Percentiles rank a stretch among this genome's conserved stretches.
Evolutionary conservation across 2,797 vertebrate genomes (phyloP).

Genomic region (Harpagifer antarcticus): DNA sequence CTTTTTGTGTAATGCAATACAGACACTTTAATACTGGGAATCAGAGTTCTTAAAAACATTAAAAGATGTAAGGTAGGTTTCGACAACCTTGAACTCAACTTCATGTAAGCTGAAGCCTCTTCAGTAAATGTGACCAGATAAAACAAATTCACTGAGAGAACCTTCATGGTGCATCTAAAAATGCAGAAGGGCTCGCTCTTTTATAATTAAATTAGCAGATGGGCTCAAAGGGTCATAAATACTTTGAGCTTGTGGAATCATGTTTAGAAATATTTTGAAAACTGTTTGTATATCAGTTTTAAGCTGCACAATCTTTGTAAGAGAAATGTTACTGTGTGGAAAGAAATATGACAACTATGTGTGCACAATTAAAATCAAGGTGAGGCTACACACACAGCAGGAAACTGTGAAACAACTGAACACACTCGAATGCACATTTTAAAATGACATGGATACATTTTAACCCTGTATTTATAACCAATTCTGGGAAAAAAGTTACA

Average conservation of each 20-base stretch:
- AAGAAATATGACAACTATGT: not conserved
- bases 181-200: conserved; percentile 21
- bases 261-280: not conserved
- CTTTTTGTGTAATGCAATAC: not conserved
- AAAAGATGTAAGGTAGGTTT: not conserved
- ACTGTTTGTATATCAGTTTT: not conserved
- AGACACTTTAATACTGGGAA: not conserved
- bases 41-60: not conserved
- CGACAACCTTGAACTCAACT: not conserved
- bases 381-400: not conserved
- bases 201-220: not conserved
- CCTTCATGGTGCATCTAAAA: conserved; percentile 30
- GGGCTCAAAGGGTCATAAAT: not conserved
- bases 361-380: not conserved
- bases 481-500: no score
- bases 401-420: not conserved
- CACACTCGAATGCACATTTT: not conserved
- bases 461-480: not conserved
- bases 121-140: conserved; percentile 3
- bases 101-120: not conserved
- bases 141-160: not conserved
- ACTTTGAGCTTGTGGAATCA: not conserved
- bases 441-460: no score
- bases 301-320: not conserved
- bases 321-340: not conserved